Percentiles rank a stretch among this genome's conserved stretches.
Conservation (phyloP, 2,113 vertebrate species). For the Grammomys dolichurus region DNA sequence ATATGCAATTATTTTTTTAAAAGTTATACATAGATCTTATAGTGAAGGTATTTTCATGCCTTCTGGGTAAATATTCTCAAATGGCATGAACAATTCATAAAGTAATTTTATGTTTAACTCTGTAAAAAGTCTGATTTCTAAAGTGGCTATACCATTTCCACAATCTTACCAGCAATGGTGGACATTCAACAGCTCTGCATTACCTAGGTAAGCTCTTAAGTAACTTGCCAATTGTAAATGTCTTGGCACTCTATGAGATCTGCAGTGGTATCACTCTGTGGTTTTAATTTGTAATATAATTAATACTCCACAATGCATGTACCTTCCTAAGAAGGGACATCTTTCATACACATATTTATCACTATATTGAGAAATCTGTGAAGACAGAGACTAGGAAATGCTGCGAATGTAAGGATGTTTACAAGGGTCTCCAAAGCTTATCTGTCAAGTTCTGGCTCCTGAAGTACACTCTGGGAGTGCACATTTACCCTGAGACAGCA, state of each 20-base stretch:
- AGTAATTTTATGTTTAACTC: neutral
- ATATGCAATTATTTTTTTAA: neutral
- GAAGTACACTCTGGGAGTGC: neutral
- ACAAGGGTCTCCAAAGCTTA: neutral
- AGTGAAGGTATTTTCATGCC: neutral
- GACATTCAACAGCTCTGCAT: neutral
- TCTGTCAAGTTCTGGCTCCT: neutral
- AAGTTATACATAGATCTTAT: neutral
- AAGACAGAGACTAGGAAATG: neutral
- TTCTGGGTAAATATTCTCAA: constrained; percentile 21
- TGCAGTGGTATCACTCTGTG: neutral
- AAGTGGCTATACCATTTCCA: neutral
- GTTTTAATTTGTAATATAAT: constrained; percentile 34
- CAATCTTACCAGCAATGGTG: neutral
- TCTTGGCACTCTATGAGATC: constrained; percentile 4
- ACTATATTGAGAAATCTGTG: neutral
- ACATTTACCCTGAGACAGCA: neutral
- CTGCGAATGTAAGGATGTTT: neutral
- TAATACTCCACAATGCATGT: neutral
- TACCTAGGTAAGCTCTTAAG: neutral
- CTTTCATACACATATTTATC: neutral
- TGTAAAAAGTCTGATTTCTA: constrained; percentile 39
- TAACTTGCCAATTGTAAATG: neutral
- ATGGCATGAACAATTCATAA: neutral
- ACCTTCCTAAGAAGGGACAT: neutral